A percentile compares a stretch with the other conserved stretches of the same genome.
phyloP scores from a whole-genome alignment of 2,888 invertebrate species.

The Drosophila cognata region DNA sequence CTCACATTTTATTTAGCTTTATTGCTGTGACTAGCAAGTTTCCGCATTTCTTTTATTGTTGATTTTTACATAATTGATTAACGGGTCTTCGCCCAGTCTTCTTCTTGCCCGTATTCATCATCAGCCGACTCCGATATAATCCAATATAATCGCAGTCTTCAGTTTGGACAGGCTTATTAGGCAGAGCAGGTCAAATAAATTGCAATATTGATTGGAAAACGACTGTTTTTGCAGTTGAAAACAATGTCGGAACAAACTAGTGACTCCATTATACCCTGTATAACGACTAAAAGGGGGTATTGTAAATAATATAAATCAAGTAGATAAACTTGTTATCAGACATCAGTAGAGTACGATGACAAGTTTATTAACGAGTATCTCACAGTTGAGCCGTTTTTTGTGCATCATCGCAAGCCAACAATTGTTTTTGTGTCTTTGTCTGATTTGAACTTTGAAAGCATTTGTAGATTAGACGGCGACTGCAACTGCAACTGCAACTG shows the following conservation, averaged over 20 bases:
- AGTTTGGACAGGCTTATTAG: background rate
- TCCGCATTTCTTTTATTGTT: conserved; percentile 50
- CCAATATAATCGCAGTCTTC: background rate
- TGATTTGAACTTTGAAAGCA: conserved; percentile 57
- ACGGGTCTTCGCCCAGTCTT: conserved; percentile 36
- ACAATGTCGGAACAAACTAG: background rate
- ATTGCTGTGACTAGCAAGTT: conserved; percentile 61
- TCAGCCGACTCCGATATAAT: conserved; percentile 9
- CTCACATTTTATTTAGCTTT: conserved; percentile 51
- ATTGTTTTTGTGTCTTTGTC: conserved; percentile 29
- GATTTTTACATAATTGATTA: conserved; percentile 72
- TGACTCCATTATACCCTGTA: background rate
- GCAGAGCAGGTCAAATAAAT: background rate
- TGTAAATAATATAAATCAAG: background rate
- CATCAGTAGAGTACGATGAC: too few relatives aligned
- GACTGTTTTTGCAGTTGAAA: background rate
- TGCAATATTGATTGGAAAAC: background rate
- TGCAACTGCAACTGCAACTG: conserved; percentile 59
- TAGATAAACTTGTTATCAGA: too few relatives aligned
- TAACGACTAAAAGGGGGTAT: background rate
- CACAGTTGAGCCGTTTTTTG: background rate
- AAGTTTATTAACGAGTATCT: conserved; percentile 12
- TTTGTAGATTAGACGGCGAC: conserved; percentile 49
- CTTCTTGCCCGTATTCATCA: background rate
- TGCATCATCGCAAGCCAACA: background rate